Conservation (phyloP, 2,113 vertebrate genomes). For the Sterrhoptilus dennistouni region DNA sequence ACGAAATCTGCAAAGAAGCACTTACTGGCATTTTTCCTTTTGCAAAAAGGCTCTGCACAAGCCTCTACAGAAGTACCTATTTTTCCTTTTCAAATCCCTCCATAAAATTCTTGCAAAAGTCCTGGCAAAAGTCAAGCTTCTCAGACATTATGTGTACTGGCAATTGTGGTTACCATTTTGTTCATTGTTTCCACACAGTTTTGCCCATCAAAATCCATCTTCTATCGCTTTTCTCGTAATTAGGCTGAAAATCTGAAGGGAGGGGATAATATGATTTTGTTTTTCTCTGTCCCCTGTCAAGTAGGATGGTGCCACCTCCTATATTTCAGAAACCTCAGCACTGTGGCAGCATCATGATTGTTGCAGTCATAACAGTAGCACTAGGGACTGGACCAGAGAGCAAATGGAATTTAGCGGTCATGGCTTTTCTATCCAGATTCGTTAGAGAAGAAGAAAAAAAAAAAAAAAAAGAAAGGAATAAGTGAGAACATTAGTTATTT, state of each 20-base stretch:
- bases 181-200: not conserved
- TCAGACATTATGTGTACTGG: not conserved
- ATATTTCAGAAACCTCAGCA: not conserved
- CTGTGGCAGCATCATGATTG: not conserved
- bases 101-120: not conserved
- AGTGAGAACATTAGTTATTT: constrained; percentile 25
- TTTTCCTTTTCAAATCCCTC: not conserved
- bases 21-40: not conserved
- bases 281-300: not conserved
- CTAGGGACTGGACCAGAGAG: not conserved
- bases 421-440: not conserved
- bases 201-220: not conserved
- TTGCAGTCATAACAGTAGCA: not conserved
- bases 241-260: not conserved
- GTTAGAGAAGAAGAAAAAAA: not conserved
- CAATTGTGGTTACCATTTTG: not conserved
- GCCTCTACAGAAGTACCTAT: not conserved
- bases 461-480: not conserved
- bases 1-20: not conserved
- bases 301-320: not conserved
- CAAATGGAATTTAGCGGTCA: not conserved
- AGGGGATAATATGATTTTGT: not conserved
- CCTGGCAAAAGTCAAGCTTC: not conserved
- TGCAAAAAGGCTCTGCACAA: not conserved
- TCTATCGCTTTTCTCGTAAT: not conserved